Conservation (phyloP, 2,888 invertebrate genomes). For the Beris chalybata region DNA sequence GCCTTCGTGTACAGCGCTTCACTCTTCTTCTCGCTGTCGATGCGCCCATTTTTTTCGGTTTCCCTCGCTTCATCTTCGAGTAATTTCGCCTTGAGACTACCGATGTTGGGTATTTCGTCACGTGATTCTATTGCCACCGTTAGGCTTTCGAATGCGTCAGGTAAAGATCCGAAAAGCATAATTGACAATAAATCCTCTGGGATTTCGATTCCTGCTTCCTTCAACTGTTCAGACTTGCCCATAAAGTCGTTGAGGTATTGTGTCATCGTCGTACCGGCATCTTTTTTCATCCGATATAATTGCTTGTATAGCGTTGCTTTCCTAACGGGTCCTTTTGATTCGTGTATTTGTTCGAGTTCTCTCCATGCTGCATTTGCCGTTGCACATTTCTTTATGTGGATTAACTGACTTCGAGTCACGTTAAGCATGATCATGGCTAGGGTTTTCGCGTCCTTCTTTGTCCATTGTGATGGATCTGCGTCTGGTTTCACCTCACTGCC, state of each 20-base stretch:
- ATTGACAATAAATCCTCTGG: too few relatives aligned
- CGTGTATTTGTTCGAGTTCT: too few relatives aligned
- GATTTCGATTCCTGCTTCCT: not conserved
- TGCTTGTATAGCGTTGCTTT: conserved; percentile 1
- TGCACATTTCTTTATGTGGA: too few relatives aligned
- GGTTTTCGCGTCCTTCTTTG: not conserved
- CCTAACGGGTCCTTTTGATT: too few relatives aligned
- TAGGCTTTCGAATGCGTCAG: not conserved
- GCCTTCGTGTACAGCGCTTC: too few relatives aligned
- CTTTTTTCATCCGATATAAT: not conserved
- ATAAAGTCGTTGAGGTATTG: not conserved
- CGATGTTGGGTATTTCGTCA: not conserved
- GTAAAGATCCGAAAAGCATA: not conserved
- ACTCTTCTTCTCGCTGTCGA: too few relatives aligned
- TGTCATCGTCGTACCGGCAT: not conserved
- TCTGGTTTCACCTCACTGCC: not conserved
- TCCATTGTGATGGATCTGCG: not conserved
- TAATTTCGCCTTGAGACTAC: not conserved
- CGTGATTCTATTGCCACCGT: not conserved
- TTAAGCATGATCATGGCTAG: conserved; percentile 8
- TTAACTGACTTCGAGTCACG: too few relatives aligned
- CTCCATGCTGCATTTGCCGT: too few relatives aligned
- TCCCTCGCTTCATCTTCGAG: not conserved
- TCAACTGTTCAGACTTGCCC: not conserved
- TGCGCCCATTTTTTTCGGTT: too few relatives aligned